phyloP scores from a whole-genome alignment of 2,888 invertebrate species.

The Eilema sororculum region DNA sequence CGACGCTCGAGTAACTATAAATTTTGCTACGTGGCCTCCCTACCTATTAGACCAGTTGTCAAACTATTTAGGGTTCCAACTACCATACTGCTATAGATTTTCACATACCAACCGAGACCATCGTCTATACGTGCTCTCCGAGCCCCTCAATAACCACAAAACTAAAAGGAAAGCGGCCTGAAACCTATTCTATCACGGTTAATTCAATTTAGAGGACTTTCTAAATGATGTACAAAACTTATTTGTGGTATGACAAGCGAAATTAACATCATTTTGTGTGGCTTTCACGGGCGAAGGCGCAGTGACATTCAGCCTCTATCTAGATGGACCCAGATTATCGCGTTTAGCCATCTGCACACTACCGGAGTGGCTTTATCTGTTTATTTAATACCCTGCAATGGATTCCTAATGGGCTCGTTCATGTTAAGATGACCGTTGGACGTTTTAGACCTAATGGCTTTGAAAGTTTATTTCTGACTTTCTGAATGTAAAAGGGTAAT shows the following conservation, averaged over 20 bases:
- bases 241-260: constrained; percentile 82
- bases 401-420: constrained; percentile 50
- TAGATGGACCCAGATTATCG: constrained; percentile 75
- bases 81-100: no score
- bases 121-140: no score
- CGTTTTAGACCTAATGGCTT: constrained; percentile 34
- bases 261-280: constrained; percentile 61
- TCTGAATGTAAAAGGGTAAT: constrained; percentile 31
- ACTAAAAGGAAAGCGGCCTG: constrained; percentile 45
- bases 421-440: constrained; percentile 38
- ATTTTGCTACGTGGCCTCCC: no score
- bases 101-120: no score
- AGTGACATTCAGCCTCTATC: constrained; percentile 68
- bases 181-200: constrained; percentile 52
- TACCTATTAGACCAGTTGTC: no score
- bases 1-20: no score
- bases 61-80: no score
- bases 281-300: constrained; percentile 68
- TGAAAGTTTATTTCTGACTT: constrained; percentile 34
- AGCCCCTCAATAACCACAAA: neutral
- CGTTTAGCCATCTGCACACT: constrained; percentile 62
- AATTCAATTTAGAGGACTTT: constrained; percentile 79
- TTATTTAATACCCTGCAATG: constrained; percentile 55
- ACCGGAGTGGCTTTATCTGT: constrained; percentile 62
- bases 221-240: constrained; percentile 83